A percentile compares a stretch with the other conserved stretches of the same genome.
phyloP scores from a whole-genome alignment of 2,113 vertebrate species.

The Campylorhamphus procurvoides region DNA sequence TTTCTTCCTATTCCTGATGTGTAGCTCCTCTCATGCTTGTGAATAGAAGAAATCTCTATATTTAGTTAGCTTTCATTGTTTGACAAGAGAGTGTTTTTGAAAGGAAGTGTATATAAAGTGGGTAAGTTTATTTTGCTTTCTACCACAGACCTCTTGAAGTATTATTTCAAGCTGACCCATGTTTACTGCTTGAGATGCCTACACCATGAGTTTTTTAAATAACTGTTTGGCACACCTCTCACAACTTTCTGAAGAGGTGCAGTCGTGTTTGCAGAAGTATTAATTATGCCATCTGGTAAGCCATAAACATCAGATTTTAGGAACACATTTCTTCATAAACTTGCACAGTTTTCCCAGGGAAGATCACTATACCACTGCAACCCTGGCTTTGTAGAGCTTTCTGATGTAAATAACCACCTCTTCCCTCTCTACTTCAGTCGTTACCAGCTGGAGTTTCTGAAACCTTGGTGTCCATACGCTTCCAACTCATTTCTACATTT shows the following conservation, averaged over 20 bases:
- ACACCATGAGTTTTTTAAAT: not conserved
- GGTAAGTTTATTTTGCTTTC: not conserved
- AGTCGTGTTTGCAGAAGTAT: not conserved
- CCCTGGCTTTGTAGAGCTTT: not conserved
- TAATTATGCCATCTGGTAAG: conserved; percentile 8
- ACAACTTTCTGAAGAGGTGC: not conserved
- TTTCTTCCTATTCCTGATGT: not conserved
- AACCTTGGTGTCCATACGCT: not conserved
- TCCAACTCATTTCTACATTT: not conserved
- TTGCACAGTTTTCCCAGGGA: not conserved
- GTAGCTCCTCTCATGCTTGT: not conserved
- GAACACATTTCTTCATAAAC: not conserved
- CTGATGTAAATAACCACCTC: not conserved
- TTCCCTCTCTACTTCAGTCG: not conserved
- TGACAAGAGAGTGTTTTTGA: not conserved
- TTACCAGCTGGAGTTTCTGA: not conserved
- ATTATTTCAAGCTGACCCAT: not conserved
- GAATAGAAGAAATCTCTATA: not conserved
- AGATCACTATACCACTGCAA: not conserved
- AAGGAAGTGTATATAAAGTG: not conserved
- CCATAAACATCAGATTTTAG: not conserved
- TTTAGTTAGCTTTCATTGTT: not conserved
- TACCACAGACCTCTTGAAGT: not conserved
- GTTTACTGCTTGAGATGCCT: not conserved
- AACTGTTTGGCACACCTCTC: not conserved